A percentile compares a stretch with the other conserved stretches of the same genome.
These are phyloP conservation scores for Onychomys leucogaster DNA, from an alignment of 2,797 vertebrate genomes.

Conservation along the genomic window DNA sequence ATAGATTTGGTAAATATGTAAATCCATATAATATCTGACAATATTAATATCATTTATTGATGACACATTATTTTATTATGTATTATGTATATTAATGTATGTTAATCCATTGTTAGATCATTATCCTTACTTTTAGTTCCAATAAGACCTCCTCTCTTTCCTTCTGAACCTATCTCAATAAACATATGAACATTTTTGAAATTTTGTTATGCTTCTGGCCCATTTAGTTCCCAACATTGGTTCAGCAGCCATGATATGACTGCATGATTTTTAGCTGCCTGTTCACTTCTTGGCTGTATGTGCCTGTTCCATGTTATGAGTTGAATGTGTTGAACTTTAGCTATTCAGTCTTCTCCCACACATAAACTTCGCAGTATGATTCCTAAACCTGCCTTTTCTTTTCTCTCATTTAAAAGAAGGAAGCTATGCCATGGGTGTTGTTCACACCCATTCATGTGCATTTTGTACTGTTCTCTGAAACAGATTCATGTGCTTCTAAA, in stretches of 20 bases:
- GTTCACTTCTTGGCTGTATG: neutral
- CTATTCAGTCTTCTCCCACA: neutral
- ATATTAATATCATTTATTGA: neutral
- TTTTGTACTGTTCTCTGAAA: neutral
- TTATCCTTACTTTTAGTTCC: neutral
- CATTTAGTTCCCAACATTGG: neutral
- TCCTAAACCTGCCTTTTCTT: neutral
- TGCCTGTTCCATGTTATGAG: neutral
- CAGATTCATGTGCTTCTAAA: neutral
- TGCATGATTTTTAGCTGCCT: neutral
- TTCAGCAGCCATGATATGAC: neutral
- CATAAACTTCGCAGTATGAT: neutral
- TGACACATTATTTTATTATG: neutral
- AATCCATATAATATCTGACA: neutral
- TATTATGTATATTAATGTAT: neutral
- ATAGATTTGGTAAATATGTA: neutral
- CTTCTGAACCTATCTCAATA: neutral
- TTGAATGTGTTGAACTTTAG: neutral
- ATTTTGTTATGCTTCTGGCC: neutral
- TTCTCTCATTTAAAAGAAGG: neutral
- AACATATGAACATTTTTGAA: neutral
- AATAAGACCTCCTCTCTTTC: neutral
- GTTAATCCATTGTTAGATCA: neutral
- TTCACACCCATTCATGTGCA: neutral
- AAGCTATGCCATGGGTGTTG: fast-evolving